Conservation (phyloP, 1,140 invertebrate genomes). For the Aphaenogaster ashmeadi region DNA sequence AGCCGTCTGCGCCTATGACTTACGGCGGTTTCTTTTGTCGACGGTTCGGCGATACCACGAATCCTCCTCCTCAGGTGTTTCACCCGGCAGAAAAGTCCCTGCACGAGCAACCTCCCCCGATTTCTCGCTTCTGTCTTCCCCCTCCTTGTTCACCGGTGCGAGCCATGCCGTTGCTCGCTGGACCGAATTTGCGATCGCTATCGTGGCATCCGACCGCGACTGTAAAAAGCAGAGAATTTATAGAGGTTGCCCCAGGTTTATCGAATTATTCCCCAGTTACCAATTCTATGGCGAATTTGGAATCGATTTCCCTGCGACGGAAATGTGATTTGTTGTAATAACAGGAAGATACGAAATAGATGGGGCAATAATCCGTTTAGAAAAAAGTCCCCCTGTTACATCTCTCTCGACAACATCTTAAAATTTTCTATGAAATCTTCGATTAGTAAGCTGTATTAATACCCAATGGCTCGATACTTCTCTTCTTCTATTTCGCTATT, state of each 20-base stretch:
- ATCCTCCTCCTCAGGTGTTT: conserved; percentile 53
- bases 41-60: conserved; percentile 41
- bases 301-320: conserved; percentile 19
- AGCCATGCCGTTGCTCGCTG: conserved; percentile 26
- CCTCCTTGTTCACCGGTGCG: neutral
- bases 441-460: neutral
- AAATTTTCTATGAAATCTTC: neutral
- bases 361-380: neutral
- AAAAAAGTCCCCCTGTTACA: neutral
- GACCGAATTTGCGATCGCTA: conserved; percentile 46
- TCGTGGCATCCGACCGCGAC: conserved; percentile 18
- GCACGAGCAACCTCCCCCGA: neutral
- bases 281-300: conserved; percentile 43
- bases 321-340: conserved; percentile 43
- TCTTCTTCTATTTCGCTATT: neutral
- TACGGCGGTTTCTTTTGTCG: conserved; percentile 59
- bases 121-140: conserved; percentile 1
- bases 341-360: conserved; percentile 4
- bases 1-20: conserved; percentile 61
- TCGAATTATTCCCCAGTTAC: conserved; percentile 47
- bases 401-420: neutral
- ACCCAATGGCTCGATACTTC: neutral
- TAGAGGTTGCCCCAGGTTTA: conserved; percentile 36
- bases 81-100: conserved; percentile 31
- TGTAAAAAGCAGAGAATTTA: conserved; percentile 54